Conservation (phyloP, 2,113 vertebrate species). For the Strigops habroptila region DNA sequence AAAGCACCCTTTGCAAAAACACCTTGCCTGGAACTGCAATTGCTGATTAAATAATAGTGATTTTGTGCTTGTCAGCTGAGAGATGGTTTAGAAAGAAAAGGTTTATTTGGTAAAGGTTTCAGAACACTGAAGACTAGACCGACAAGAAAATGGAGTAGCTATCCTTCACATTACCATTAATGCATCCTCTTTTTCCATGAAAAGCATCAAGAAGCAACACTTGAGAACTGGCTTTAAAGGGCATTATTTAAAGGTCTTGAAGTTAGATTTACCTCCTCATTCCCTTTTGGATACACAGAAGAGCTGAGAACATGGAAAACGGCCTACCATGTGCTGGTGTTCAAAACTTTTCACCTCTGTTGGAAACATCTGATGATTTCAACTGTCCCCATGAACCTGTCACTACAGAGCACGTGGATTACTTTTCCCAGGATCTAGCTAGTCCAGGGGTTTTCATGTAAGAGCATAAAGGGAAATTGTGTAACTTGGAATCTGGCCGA, state of each 20-base stretch:
- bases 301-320: not conserved
- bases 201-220: not conserved
- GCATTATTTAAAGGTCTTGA: not conserved
- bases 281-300: not conserved
- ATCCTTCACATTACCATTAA: not conserved
- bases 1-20: not conserved
- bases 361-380: not conserved
- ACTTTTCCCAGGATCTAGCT: not conserved
- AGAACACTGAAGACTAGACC: not conserved
- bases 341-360: not conserved
- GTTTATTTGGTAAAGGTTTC: not conserved
- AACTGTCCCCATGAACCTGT: not conserved
- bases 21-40: not conserved
- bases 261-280: not conserved
- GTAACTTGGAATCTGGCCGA: not conserved
- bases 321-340: too few species aligned
- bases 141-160: not conserved
- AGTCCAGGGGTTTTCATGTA: not conserved
- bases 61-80: not conserved
- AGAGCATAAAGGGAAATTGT: not conserved
- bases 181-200: not conserved
- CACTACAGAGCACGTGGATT: not conserved
- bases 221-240: not conserved
- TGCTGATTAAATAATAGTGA: not conserved
- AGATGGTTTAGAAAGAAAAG: not conserved